A percentile compares a stretch with the other conserved stretches of the same genome.
phyloP scores from a whole-genome alignment of 2,888 invertebrate genomes.

The Arctia plantaginis region DNA sequence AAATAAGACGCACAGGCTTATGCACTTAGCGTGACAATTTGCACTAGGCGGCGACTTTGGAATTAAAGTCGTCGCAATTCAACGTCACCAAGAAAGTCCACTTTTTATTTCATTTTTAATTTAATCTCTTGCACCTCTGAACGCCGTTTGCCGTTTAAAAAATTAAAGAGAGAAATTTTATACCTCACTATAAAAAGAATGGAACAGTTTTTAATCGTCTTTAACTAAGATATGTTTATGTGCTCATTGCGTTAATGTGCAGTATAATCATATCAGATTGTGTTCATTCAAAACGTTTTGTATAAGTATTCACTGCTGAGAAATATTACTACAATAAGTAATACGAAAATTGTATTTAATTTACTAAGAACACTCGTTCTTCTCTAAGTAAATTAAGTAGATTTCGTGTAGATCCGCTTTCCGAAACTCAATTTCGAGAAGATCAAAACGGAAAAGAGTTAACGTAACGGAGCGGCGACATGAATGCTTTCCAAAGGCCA shows the following conservation, averaged over 20 bases:
- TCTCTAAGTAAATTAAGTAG: neutral
- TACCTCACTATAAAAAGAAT: conserved; percentile 45
- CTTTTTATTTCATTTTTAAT: conserved; percentile 57
- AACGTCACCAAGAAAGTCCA: conserved; percentile 51
- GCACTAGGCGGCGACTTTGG: conserved; percentile 56
- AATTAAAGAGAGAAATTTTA: conserved; percentile 51
- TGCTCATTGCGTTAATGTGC: conserved; percentile 18
- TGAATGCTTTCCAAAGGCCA: conserved; percentile 69
- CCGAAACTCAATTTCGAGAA: conserved; percentile 57
- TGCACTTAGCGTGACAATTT: conserved; percentile 57
- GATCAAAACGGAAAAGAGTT: conserved; percentile 66
- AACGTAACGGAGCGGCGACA: conserved; percentile 59
- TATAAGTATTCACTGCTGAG: conserved; percentile 10
- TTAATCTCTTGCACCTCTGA: conserved; percentile 53
- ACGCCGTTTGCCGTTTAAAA: conserved; percentile 48
- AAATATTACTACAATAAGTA: conserved; percentile 46
- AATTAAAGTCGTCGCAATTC: conserved; percentile 62
- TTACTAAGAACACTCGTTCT: conserved; percentile 38
- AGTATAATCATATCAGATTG: neutral
- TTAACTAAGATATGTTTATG: conserved; percentile 25
- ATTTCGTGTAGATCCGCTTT: conserved; percentile 41
- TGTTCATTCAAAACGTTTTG: neutral
- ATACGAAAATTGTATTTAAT: conserved; percentile 43
- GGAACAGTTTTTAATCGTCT: conserved; percentile 49
- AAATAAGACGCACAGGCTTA: conserved; percentile 38